Percentiles rank a stretch among this genome's conserved stretches.
Evolutionary conservation across 2,888 invertebrate genomes (phyloP).

Genomic region (Microplitis deprimator): DNA sequence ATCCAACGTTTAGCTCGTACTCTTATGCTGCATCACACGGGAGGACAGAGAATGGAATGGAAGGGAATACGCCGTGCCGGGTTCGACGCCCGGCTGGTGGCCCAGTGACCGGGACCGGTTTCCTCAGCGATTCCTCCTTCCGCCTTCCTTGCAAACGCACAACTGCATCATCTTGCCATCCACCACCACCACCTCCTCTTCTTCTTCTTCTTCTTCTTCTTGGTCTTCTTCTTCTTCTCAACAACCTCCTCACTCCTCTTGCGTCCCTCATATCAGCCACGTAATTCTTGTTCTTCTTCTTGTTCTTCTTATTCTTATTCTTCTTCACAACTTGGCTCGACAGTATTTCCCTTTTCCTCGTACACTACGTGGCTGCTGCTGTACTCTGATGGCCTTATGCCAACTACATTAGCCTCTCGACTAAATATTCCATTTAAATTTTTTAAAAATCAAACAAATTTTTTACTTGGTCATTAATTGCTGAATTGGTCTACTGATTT

Average conservation of each 20-base stretch:
- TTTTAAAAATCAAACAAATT: not conserved
- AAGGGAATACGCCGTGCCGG: slow-evolving; percentile 62
- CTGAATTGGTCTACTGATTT: too few relatives aligned
- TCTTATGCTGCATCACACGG: not conserved
- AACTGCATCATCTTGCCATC: slow-evolving; percentile 67
- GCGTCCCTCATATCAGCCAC: slow-evolving; percentile 15
- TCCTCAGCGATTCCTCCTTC: slow-evolving; percentile 71
- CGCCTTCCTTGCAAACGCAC: slow-evolving; percentile 72
- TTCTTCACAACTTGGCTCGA: slow-evolving; percentile 2
- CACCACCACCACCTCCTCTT: slow-evolving; percentile 6
- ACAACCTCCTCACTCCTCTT: slow-evolving; percentile 7
- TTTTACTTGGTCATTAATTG: not conserved
- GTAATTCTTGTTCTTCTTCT: not conserved
- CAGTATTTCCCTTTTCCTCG: not conserved
- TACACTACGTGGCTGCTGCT: not conserved
- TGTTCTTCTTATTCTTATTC: slow-evolving; percentile 6
- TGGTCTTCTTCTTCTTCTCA: slow-evolving; percentile 6
- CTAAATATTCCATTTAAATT: not conserved
- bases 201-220: slow-evolving; percentile 33
- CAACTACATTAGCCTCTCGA: not conserved
- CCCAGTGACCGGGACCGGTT: slow-evolving; percentile 72
- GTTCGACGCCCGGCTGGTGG: slow-evolving; percentile 72
- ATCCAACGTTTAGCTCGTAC: slow-evolving; percentile 18
- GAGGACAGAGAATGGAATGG: slow-evolving; percentile 26
- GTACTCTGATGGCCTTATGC: not conserved